Conservation (phyloP, 2,888 invertebrate species). For the Acleris emargana region DNA sequence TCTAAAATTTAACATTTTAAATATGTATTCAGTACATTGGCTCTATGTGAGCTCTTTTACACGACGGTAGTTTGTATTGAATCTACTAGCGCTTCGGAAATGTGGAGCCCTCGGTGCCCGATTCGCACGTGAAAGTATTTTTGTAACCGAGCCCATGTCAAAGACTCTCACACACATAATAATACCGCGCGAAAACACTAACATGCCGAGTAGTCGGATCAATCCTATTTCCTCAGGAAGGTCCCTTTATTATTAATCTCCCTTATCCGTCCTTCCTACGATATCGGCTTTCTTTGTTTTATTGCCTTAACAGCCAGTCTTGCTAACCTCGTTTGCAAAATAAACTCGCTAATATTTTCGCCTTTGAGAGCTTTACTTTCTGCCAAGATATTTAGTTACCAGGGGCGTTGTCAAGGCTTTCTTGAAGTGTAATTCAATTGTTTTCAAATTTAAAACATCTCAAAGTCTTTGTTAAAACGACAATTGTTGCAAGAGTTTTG, state of each 20-base stretch:
- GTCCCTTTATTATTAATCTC: constrained; percentile 39
- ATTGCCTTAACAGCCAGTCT: constrained; percentile 50
- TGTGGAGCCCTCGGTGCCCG: not conserved
- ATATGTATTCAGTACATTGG: too few relatives aligned
- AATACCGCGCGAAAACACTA: constrained; percentile 27
- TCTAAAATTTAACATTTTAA: too few relatives aligned
- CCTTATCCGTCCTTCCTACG: constrained; percentile 26
- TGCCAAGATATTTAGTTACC: not conserved
- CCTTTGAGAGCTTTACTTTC: not conserved
- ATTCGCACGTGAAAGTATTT: too few relatives aligned
- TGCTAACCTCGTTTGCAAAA: constrained; percentile 27
- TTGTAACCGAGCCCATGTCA: not conserved
- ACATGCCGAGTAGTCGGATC: constrained; percentile 13
- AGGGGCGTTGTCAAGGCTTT: not conserved
- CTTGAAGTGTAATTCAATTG: too few relatives aligned
- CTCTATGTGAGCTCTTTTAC: too few relatives aligned
- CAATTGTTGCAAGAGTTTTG: too few relatives aligned
- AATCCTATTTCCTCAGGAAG: constrained; percentile 37
- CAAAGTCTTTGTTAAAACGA: too few relatives aligned
- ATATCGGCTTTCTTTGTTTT: constrained; percentile 47
- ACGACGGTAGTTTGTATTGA: too few relatives aligned
- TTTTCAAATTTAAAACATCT: too few relatives aligned
- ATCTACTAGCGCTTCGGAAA: too few relatives aligned
- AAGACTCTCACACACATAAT: not conserved
- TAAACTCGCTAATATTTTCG: constrained; percentile 23